Evolutionary conservation across 30 jellyfish, hydroid and myxozoan species (phyloP).

Genomic region (Mastigias papua): DNA sequence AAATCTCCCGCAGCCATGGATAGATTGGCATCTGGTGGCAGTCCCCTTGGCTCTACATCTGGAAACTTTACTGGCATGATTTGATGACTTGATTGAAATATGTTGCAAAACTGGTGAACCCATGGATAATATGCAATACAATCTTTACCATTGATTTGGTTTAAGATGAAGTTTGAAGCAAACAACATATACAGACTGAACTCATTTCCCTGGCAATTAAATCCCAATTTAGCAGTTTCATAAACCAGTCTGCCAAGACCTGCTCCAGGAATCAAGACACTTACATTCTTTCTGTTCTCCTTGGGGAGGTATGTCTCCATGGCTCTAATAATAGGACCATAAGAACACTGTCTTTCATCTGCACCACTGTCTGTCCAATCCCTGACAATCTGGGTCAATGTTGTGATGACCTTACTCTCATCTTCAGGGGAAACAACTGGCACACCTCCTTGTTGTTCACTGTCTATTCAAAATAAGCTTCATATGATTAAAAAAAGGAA

Average conservation of each 20-base stretch:
- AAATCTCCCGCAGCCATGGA: conserved; percentile 99
- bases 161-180: conserved; percentile 91
- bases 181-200: conserved; percentile 95
- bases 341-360: conserved; percentile 79
- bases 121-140: conserved; percentile 90
- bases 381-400: conserved; percentile 91
- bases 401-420: conserved; percentile 90
- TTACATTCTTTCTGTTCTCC: conserved; percentile 40
- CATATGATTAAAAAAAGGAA: not conserved
- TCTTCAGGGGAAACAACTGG: conserved; percentile 69
- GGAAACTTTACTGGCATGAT: conserved; percentile 85
- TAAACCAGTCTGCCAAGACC: conserved; percentile 97
- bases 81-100: conserved; percentile 69
- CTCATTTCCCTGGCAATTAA: conserved; percentile 94
- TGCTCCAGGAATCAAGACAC: conserved; percentile 97
- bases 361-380: conserved; percentile 98
- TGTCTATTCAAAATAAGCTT: not conserved
- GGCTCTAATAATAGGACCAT: conserved; percentile 80
- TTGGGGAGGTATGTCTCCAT: conserved; percentile 68
- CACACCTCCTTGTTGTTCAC: not conserved
- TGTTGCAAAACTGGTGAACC: conserved; percentile 94
- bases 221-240: conserved; percentile 94
- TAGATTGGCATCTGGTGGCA: conserved; percentile 61
- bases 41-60: conserved; percentile 83
- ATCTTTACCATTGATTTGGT: conserved; percentile 32